Conservation (phyloP, 2,797 vertebrate species). For the Labeo calbasu region DNA sequence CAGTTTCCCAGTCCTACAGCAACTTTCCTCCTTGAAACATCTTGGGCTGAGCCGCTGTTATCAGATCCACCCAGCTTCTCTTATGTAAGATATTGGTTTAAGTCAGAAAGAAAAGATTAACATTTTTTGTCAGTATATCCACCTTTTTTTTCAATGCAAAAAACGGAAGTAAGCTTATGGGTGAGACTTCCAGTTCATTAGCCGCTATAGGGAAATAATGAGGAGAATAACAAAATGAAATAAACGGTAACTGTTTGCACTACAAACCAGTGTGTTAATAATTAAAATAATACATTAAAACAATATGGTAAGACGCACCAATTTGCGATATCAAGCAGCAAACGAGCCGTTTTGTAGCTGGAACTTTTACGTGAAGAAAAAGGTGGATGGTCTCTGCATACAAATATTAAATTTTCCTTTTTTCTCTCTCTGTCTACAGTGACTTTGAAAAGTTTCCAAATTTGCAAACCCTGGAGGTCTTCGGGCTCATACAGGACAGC, state of each 20-base stretch:
- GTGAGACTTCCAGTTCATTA: no score
- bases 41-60: constrained; percentile 93
- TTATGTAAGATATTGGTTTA: constrained; percentile 79
- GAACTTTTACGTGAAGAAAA: no score
- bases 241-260: no score
- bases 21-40: constrained; percentile 78
- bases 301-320: no score
- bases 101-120: not conserved
- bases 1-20: constrained; percentile 82
- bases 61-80: constrained; percentile 86
- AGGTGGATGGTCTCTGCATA: not conserved
- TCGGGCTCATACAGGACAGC: constrained; percentile 84
- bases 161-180: no score
- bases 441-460: constrained; percentile 80
- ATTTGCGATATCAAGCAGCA: no score
- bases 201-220: no score
- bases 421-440: constrained; percentile 68
- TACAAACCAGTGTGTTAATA: no score
- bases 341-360: no score
- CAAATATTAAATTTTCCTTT: not conserved
- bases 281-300: no score
- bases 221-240: no score
- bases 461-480: constrained; percentile 86
- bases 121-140: not conserved
- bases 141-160: no score